Evolutionary conservation across 2,113 vertebrate genomes (phyloP).

Genomic region (Percina caprodes): DNA sequence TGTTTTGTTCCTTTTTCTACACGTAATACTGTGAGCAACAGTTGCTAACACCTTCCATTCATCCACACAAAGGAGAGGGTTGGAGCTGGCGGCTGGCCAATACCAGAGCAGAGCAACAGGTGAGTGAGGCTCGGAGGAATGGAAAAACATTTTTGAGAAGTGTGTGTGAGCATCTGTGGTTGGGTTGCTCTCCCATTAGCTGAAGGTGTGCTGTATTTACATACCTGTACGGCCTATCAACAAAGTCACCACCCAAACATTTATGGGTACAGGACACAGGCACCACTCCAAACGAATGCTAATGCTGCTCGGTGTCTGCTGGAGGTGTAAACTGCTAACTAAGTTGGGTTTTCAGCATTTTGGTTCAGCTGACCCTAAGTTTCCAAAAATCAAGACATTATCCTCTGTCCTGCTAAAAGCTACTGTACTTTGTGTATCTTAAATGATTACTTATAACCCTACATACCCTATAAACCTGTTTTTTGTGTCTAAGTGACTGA

Average conservation of each 20-base stretch:
- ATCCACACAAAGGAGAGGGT: conserved; percentile 55
- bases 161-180: conserved; percentile 29
- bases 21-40: background rate
- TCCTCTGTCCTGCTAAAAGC: background rate
- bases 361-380: background rate
- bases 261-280: background rate
- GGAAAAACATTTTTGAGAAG: background rate
- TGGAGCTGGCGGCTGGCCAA: conserved; percentile 3
- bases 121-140: conserved; percentile 33
- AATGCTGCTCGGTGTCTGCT: background rate
- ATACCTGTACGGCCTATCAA: conserved; percentile 27
- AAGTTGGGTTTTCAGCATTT: background rate
- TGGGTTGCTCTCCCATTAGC: conserved; percentile 2
- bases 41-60: conserved; percentile 48
- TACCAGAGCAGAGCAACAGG: conserved; percentile 19
- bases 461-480: too few species aligned
- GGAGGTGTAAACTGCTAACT: background rate
- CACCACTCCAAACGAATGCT: background rate
- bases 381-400: background rate
- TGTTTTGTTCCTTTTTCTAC: conserved; percentile 21
- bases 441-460: too few species aligned
- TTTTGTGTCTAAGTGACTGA: too few species aligned
- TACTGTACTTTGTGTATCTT: background rate
- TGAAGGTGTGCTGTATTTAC: conserved; percentile 56
- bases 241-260: conserved; percentile 16